Conservation (phyloP, 2,888 invertebrate genomes). For the Sympetrum striolatum region DNA sequence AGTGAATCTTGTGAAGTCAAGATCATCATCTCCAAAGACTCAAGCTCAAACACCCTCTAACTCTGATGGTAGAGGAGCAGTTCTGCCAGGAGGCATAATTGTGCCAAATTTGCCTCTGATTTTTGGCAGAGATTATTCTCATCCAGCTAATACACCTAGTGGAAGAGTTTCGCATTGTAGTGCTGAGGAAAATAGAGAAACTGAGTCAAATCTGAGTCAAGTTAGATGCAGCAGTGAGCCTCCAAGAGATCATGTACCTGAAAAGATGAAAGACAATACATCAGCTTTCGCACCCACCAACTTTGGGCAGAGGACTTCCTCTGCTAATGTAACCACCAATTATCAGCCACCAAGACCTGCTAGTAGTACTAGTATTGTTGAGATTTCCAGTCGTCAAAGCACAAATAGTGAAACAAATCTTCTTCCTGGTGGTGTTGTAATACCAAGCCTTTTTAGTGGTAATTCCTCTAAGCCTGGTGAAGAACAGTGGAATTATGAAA, state of each 20-base stretch:
- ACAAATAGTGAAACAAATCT: neutral
- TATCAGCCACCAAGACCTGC: neutral
- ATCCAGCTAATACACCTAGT: neutral
- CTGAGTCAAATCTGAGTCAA: neutral
- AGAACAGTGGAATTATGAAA: conserved; percentile 5
- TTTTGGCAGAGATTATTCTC: conserved; percentile 12
- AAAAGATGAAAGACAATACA: neutral
- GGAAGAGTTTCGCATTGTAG: conserved; percentile 14
- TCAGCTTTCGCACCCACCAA: neutral
- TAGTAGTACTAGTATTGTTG: neutral
- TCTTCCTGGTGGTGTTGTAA: conserved; percentile 11
- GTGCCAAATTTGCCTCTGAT: conserved; percentile 1
- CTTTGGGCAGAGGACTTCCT: neutral
- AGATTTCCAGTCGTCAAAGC: neutral
- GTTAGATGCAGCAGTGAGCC: conserved; percentile 32
- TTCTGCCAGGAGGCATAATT: conserved; percentile 17
- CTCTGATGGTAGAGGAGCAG: conserved; percentile 11
- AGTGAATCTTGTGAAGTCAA: conserved; percentile 5
- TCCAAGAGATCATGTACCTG: neutral
- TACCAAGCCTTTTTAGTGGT: conserved; percentile 4
- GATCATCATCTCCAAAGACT: conserved; percentile 20
- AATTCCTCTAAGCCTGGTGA: neutral
- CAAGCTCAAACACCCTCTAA: neutral
- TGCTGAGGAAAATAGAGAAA: conserved; percentile 5
- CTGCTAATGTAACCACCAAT: neutral